Conservation (phyloP, 2,888 invertebrate species). For the Tiliacea citrago region DNA sequence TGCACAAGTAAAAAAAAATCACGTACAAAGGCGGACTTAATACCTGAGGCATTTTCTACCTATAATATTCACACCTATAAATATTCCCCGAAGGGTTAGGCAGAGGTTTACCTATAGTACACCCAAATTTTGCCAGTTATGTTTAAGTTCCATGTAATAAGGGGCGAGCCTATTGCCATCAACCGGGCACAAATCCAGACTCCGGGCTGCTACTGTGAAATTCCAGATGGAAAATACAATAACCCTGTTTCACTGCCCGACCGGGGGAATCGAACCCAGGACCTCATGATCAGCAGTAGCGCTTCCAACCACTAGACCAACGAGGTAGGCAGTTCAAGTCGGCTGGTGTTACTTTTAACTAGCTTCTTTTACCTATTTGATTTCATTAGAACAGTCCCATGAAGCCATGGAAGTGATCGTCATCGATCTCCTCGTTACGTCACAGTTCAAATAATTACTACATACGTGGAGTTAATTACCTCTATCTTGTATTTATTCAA, state of each 20-base stretch:
- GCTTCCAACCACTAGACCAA: background rate
- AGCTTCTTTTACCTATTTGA: background rate
- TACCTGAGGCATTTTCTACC: no score
- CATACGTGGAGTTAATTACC: slow-evolving; percentile 10
- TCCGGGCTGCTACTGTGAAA: background rate
- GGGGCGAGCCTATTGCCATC: no score
- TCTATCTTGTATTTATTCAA: slow-evolving; percentile 21
- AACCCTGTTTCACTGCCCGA: no score
- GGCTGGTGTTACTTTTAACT: background rate
- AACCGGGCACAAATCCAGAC: no score
- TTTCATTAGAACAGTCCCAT: background rate
- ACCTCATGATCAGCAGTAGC: background rate
- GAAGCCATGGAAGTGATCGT: background rate
- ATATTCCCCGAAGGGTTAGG: no score
- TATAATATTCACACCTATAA: no score
- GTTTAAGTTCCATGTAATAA: no score
- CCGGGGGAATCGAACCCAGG: background rate
- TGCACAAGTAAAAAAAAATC: no score
- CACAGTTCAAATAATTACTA: slow-evolving; percentile 2
- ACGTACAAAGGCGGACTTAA: no score
- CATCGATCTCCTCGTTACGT: background rate
- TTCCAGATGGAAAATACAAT: no score
- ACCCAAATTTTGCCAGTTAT: no score
- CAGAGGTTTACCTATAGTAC: no score
- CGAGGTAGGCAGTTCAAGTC: background rate